Evolutionary conservation across 2,888 invertebrate species (phyloP).

Genomic region (Hydroisotoma schaefferi): DNA sequence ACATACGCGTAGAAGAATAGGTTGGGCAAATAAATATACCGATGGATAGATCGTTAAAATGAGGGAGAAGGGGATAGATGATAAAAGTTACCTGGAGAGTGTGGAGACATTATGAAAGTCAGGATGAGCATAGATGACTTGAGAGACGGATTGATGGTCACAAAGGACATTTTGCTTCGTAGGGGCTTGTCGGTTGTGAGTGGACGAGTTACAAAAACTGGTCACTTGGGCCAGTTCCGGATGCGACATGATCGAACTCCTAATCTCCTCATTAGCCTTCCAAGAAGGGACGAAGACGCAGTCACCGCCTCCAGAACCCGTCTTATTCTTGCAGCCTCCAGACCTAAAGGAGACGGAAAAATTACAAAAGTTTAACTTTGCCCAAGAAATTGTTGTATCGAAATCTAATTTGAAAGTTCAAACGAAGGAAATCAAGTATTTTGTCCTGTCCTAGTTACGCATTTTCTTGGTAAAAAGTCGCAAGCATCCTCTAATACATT

Average conservation of each 20-base stretch:
- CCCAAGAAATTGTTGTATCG: too few species aligned
- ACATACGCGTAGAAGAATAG: too few species aligned
- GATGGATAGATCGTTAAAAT: slow-evolving; percentile 2
- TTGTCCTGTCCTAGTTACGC: too few species aligned
- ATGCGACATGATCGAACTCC: slow-evolving; percentile 50
- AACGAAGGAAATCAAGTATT: too few species aligned
- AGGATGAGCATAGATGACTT: slow-evolving; percentile 58
- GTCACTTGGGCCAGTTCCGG: slow-evolving; percentile 53
- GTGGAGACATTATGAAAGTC: slow-evolving; percentile 54
- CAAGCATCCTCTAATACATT: too few species aligned
- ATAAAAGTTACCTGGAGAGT: slow-evolving; percentile 37
- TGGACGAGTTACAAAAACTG: slow-evolving; percentile 62
- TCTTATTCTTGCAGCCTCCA: slow-evolving; percentile 32
- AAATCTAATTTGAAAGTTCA: too few species aligned
- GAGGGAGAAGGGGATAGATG: slow-evolving; percentile 3
- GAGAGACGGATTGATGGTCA: slow-evolving; percentile 59
- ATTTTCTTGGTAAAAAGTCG: too few species aligned
- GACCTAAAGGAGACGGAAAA: too few species aligned
- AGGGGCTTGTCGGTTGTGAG: slow-evolving; percentile 62
- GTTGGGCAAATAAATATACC: too few species aligned
- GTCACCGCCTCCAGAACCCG: slow-evolving; percentile 40
- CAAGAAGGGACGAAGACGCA: slow-evolving; percentile 42
- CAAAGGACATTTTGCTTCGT: slow-evolving; percentile 66
- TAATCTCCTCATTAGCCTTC: slow-evolving; percentile 45
- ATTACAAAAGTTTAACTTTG: too few species aligned